These are phyloP conservation scores for Ceyx melanurus DNA, from an alignment of 2,113 vertebrate genomes.

Conservation along the genomic window DNA sequence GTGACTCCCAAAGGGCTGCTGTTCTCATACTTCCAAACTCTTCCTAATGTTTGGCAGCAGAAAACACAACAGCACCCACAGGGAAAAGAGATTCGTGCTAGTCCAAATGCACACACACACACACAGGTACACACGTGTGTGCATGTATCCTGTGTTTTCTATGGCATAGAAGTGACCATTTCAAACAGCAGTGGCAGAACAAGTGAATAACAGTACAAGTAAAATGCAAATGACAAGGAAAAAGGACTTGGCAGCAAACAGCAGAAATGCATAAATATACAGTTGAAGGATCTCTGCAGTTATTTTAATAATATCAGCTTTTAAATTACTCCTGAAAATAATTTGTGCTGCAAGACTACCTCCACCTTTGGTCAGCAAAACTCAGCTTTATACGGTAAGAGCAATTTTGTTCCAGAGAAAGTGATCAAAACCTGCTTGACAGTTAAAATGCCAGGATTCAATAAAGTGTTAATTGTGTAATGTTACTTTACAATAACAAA, in stretches of 20 bases:
- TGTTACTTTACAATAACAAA: not conserved
- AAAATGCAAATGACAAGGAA: not conserved
- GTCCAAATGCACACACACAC: not conserved
- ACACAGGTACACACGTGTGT: accelerated
- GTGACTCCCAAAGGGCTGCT: not conserved
- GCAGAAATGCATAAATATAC: not conserved
- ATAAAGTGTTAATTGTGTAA: not conserved
- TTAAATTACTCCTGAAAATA: not conserved
- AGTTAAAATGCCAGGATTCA: not conserved
- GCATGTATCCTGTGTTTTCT: accelerated
- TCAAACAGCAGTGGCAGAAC: not conserved
- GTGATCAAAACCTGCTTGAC: not conserved
- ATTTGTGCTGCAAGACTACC: not conserved
- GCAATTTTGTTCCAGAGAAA: not conserved
- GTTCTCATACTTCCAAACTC: not conserved
- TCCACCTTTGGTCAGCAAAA: not conserved
- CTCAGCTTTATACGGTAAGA: not conserved
- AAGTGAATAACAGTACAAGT: not conserved
- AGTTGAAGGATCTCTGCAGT: not conserved
- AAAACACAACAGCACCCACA: not conserved
- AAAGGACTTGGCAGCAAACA: not conserved
- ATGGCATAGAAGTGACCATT: not conserved
- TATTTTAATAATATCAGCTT: not conserved
- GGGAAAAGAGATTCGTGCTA: accelerated
- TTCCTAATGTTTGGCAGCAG: not conserved